Evolutionary conservation across 2,797 vertebrate species (phyloP).

Genomic region (Adrianichthys oophorus): DNA sequence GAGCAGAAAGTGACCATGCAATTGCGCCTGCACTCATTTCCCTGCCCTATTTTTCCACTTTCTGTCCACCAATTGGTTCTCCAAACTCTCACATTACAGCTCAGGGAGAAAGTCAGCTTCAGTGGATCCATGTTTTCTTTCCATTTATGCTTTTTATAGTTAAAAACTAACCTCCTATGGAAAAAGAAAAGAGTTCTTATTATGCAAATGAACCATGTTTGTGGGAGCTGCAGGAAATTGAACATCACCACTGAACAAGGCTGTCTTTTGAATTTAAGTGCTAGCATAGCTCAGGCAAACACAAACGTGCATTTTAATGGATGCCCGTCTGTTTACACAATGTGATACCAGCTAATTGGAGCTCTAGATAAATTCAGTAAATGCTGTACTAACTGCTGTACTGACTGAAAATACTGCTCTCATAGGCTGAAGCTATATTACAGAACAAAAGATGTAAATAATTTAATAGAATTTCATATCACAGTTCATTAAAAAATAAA

Average conservation of each 20-base stretch:
- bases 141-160: conserved; percentile 17
- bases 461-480: conserved; percentile 13
- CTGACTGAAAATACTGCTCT: conserved; percentile 20
- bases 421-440: conserved; percentile 19
- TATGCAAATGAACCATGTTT: conserved; percentile 37
- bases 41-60: conserved; percentile 21
- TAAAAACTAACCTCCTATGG: conserved; percentile 21
- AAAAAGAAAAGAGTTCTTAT: conserved; percentile 20
- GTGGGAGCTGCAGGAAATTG: conserved; percentile 29
- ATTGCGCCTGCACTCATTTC: conserved; percentile 27
- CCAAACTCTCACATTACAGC: conserved; percentile 3
- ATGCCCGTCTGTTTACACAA: conserved; percentile 21
- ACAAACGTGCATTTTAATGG: conserved; percentile 23
- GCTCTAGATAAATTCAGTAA: conserved; percentile 22
- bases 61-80: conserved; percentile 20
- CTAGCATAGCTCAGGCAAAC: conserved; percentile 38
- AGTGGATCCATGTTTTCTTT: conserved; percentile 25
- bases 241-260: conserved; percentile 40
- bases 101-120: conserved; percentile 26
- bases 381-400: conserved; percentile 20
- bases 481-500: conserved; percentile 19
- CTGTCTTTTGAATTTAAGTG: conserved; percentile 50
- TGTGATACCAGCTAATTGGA: conserved; percentile 35
- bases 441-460: conserved; percentile 7
- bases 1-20: conserved; percentile 56